These are phyloP conservation scores for Lepisosteus oculatus DNA, from an alignment of 2,113 vertebrate genomes.

Conservation along the genomic window DNA sequence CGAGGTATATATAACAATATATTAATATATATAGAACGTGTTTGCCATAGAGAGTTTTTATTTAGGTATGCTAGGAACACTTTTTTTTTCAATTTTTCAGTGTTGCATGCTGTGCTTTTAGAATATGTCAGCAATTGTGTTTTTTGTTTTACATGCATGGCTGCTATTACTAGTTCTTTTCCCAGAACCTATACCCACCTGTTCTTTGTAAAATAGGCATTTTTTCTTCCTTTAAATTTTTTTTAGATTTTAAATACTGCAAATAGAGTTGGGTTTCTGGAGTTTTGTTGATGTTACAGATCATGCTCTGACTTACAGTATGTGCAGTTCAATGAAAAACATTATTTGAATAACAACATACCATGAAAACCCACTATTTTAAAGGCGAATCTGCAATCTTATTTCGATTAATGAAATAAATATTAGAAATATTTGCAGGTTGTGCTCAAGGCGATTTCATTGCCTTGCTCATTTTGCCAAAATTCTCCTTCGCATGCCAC, in stretches of 20 bases:
- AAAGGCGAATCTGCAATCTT: no score
- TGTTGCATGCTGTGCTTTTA: constrained; percentile 29
- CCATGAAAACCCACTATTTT: no score
- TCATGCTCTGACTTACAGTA: no score
- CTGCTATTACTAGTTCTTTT: background rate
- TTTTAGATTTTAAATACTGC: background rate
- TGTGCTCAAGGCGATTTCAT: no score
- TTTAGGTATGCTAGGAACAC: background rate
- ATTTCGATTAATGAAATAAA: no score
- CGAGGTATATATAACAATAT: constrained; percentile 78
- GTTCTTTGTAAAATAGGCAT: background rate
- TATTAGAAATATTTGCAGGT: no score
- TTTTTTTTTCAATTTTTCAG: constrained; percentile 7
- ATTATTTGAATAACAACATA: no score
- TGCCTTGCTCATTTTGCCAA: no score
- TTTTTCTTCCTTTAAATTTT: background rate
- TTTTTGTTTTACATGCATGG: constrained; percentile 19
- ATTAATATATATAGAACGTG: background rate
- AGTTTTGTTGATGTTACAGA: background rate
- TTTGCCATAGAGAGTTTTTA: background rate
- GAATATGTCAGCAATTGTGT: background rate
- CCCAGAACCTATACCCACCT: background rate
- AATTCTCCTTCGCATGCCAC: no score
- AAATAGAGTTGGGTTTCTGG: background rate
- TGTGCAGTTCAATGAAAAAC: no score